Percentiles rank a stretch among this genome's conserved stretches.
Conservation (phyloP, 2,113 vertebrate species). For the Setophaga coronata region DNA sequence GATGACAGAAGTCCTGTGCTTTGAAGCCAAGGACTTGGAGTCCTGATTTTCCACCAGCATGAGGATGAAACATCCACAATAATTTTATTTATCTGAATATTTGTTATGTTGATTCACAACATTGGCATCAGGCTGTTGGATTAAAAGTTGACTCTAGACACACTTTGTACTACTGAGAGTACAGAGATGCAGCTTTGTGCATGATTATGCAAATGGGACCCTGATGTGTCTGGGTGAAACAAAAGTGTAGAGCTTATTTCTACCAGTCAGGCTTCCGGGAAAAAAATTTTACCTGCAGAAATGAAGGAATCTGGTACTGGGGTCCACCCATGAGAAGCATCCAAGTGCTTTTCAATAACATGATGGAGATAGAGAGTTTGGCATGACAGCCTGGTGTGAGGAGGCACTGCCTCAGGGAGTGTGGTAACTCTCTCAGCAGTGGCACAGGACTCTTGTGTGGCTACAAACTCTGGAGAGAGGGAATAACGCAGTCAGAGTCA, state of each 20-base stretch:
- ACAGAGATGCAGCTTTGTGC: neutral
- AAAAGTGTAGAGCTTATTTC: rapidly evolving
- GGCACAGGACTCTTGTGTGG: neutral
- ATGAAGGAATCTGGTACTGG: neutral
- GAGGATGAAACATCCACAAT: neutral
- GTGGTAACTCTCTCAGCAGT: neutral
- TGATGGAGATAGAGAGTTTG: neutral
- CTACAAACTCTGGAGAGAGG: neutral
- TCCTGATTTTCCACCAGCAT: neutral
- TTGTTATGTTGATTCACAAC: neutral
- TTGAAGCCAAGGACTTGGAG: neutral
- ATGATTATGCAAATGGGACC: neutral
- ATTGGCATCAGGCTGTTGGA: neutral
- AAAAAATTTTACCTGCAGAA: neutral
- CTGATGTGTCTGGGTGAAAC: rapidly evolving
- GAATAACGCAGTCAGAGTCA: neutral
- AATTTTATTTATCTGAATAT: neutral
- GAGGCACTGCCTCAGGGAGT: rapidly evolving
- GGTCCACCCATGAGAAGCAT: neutral
- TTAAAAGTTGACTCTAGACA: neutral
- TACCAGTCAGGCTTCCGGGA: neutral
- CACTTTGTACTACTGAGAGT: rapidly evolving
- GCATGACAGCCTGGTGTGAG: neutral
- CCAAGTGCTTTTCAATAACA: neutral
- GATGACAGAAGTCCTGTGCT: neutral